These are phyloP conservation scores for Circaetus gallicus DNA, from an alignment of 2,113 vertebrate genomes.

Conservation along the genomic window DNA sequence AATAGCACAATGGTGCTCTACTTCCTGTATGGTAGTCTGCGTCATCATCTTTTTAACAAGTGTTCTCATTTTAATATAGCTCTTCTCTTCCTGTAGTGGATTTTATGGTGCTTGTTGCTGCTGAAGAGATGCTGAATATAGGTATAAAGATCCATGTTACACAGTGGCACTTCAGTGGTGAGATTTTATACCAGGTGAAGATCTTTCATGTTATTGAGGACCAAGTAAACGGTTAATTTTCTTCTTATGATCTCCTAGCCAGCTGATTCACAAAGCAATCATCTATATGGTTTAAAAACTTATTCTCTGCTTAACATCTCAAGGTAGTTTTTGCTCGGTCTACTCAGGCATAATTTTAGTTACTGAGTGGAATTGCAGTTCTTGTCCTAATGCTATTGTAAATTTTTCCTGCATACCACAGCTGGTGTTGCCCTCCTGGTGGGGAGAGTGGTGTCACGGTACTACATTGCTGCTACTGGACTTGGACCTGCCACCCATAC, in stretches of 20 bases:
- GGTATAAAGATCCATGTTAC: background rate
- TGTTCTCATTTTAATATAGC: background rate
- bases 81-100: background rate
- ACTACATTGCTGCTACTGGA: background rate
- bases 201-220: background rate
- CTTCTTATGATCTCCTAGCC: background rate
- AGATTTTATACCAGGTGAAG: background rate
- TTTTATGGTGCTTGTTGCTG: background rate
- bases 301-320: background rate
- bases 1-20: rapidly evolving
- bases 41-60: background rate
- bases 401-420: background rate
- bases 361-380: background rate
- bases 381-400: background rate
- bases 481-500: background rate
- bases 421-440: background rate
- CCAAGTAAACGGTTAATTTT: background rate
- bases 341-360: background rate
- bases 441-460: background rate
- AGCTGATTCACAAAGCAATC: background rate
- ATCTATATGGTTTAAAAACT: background rate
- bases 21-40: background rate
- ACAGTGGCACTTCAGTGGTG: background rate
- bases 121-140: background rate
- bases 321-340: background rate